Evolutionary conservation across 2,797 vertebrate genomes (phyloP), one percentile per base, ranked within the genome.

Genomic region (Myripristis jacobus): DNA sequence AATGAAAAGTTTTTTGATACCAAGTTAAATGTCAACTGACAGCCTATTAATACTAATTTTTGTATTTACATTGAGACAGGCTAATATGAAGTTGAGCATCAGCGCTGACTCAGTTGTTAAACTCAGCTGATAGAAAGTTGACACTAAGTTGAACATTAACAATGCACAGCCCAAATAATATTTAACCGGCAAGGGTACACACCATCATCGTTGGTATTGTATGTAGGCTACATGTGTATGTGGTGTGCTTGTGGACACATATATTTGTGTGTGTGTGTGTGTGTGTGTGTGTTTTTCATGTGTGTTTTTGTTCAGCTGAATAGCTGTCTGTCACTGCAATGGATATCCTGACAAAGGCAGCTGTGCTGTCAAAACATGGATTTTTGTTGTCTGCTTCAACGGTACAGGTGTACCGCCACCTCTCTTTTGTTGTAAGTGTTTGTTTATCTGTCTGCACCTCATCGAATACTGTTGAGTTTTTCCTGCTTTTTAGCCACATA

Each of bases 361-460:
- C 65, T 65, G 66, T 25, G 74, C 82, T 79, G 70, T 87, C 77
- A 80, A 58, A 65, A 75, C 78, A 68, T 62, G 55, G 25, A 29
- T 67, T 74, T 80, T 70, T 73, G 66, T 31, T 64, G 48, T 76
- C 62, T 55, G 69, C 36, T 50, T 77, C 70, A 54, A 63, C 31
- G 60, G 68, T 62, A 81, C 84, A 89, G 80, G 83, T 90, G 82
- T 27, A 46, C 25, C 29, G 46, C 73, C 24, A 59, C 44, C 38
- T 48, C 60, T 73, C 73, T 75, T 44, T 65, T 74, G 60, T 25
- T 34, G 4, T 1, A 15, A 69, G 65, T 44, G 31, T 64, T 51
- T 62, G 57, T 71, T 70, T 63, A 72, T 75, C 75, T 86, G 80
- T 81, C 79, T 75, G 66, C 51, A 21, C 44, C 53, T 74, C 64